A percentile compares a stretch with the other conserved stretches of the same genome.
Evolutionary conservation across 1,140 invertebrate genomes (phyloP).

Genomic region (Drosophila ogumai): DNA sequence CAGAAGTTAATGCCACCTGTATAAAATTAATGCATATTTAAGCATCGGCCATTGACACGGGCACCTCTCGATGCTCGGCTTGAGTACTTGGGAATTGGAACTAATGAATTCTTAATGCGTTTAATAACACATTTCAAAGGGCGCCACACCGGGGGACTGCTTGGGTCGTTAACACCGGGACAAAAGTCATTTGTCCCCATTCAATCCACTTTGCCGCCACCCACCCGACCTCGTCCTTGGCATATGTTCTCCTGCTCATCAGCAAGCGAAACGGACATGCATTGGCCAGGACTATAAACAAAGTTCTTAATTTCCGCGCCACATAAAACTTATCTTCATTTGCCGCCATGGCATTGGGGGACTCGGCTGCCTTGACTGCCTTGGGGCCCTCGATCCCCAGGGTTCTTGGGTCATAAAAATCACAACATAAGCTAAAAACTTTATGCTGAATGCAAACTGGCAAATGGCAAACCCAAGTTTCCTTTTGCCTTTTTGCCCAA

Average conservation of each 20-base stretch:
- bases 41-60: constrained; percentile 46
- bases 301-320: constrained; percentile 82
- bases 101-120: constrained; percentile 77
- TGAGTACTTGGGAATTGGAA: constrained; percentile 9
- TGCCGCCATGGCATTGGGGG: constrained; percentile 43
- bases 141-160: constrained; percentile 11
- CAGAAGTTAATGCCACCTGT: constrained; percentile 49
- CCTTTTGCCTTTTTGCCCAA: constrained; percentile 59
- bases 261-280: constrained; percentile 56
- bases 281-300: constrained; percentile 66
- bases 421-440: constrained; percentile 82
- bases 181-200: constrained; percentile 63
- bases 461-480: constrained; percentile 77
- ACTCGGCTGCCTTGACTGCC: not conserved
- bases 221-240: not conserved
- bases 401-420: constrained; percentile 66
- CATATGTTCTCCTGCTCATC: constrained; percentile 41
- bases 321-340: constrained; percentile 82
- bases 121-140: constrained; percentile 60
- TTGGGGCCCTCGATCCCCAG: constrained; percentile 1
- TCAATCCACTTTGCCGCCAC: constrained; percentile 12
- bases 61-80: constrained; percentile 1
- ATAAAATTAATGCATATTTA: constrained; percentile 79
- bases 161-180: constrained; percentile 52
- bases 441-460: constrained; percentile 79